phyloP scores from a whole-genome alignment of 2,888 invertebrate species.

The Orthosia gothica region DNA sequence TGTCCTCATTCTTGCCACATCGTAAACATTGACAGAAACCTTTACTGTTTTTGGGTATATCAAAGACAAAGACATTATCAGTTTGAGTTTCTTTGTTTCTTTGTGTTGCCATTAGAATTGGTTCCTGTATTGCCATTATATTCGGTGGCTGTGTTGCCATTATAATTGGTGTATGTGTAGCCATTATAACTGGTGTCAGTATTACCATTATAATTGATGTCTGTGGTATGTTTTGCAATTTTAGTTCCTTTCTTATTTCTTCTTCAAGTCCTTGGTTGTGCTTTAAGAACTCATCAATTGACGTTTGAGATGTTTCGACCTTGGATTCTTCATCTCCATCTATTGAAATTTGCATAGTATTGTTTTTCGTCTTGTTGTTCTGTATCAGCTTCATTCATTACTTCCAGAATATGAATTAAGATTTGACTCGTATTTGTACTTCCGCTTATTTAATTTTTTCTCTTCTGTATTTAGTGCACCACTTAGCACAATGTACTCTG shows the following conservation, averaged over 20 bases:
- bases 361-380: not conserved
- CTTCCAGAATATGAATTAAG: no score
- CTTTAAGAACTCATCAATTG: conserved; percentile 7
- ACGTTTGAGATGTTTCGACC: not conserved
- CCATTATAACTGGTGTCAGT: no score
- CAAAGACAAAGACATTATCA: not conserved
- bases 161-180: no score
- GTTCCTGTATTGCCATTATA: no score
- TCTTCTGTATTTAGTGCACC: no score
- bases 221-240: not conserved
- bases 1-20: conserved; percentile 31
- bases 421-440: not conserved
- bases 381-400: no score
- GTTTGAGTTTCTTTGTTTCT: conserved; percentile 26
- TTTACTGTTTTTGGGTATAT: conserved; percentile 20
- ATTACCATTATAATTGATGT: no score
- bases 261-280: not conserved
- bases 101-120: no score
- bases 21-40: conserved; percentile 33
- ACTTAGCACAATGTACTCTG: not conserved
- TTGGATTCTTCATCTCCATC: not conserved
- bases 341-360: not conserved
- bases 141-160: no score
- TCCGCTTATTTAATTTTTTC: no score
- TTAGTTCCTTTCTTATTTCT: not conserved